These are phyloP conservation scores for Heliopora coerulea DNA, from an alignment of 92 coral and sea anemone genomes.

Conservation along the genomic window DNA sequence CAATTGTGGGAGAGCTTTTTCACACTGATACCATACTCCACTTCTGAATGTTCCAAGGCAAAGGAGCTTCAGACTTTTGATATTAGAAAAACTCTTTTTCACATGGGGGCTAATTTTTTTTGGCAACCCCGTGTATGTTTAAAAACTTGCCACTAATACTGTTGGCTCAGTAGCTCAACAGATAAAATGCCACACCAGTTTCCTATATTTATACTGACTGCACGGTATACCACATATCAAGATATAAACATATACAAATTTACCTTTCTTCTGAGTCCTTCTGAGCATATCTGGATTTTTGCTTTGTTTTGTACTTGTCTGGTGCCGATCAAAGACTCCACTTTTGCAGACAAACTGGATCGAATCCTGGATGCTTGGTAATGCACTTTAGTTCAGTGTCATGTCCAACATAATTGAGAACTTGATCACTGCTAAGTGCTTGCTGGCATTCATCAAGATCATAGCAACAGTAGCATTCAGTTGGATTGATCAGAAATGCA, in stretches of 20 bases:
- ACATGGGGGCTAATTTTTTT: too few relatives aligned
- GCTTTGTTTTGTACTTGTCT: slow-evolving; percentile 6
- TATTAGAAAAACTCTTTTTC: too few relatives aligned
- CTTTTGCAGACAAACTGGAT: slow-evolving; percentile 5
- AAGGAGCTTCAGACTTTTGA: too few relatives aligned
- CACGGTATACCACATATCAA: too few relatives aligned
- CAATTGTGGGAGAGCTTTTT: too few relatives aligned
- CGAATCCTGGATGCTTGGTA: slow-evolving; percentile 15
- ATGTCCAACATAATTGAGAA: background rate
- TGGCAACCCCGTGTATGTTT: too few relatives aligned
- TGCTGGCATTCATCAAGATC: background rate
- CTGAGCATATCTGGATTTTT: background rate
- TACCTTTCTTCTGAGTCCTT: slow-evolving; percentile 12
- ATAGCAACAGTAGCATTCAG: background rate
- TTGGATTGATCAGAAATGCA: background rate
- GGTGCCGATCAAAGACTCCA: slow-evolving; percentile 4
- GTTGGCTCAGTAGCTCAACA: too few relatives aligned
- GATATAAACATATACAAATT: background rate
- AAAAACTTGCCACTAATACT: too few relatives aligned
- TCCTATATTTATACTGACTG: too few relatives aligned
- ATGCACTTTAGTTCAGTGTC: background rate
- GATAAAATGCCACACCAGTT: too few relatives aligned
- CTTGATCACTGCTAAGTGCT: slow-evolving; percentile 10
- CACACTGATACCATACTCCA: too few relatives aligned
- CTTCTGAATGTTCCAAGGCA: too few relatives aligned